Evolutionary conservation across 2,113 vertebrate species (phyloP), one percentile per base, ranked within the genome.

Genomic region (Odontesthes bonariensis): DNA sequence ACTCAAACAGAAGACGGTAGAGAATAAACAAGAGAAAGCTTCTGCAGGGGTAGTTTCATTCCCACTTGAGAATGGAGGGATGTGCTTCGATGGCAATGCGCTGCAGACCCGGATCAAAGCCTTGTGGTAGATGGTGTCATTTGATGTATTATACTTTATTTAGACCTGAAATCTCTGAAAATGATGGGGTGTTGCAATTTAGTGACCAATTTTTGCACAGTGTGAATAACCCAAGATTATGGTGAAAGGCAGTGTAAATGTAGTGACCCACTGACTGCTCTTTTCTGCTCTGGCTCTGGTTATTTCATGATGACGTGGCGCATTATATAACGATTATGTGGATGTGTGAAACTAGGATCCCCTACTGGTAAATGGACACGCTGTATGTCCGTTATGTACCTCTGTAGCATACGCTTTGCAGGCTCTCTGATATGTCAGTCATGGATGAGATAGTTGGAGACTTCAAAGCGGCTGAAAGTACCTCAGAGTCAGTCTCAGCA

Each of bases 391-490:
- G 3, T 19, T 38, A 38, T 69, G 75, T 69, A 79, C 60, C 49
- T 27, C 32, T 65, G 76, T 70, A 68, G 68, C 51, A 8, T 64
- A 72, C 60, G 73, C 69, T 72, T 72, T 72, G 70, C 62, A 52
- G 63, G 51, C 77, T 58, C 75, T 74, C 81, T 80, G 76, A 88
- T 86, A 86, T 83, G 82, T 73, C 83, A 90, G 84, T 90, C 83
- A 84, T 75, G 82, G 73, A 65, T 75, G 79, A 86, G 86, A 82
- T 76, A 77, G 74, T 83, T 76, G 33, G 72, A 75, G 73, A 89
- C 90, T 91, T 93, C 82, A 93, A 91, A 93, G 87, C 86, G 82
- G 60, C 61, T 72, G 63, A 71, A 85, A 91, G 88, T 86, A 88
- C 85, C 84, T 91, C 79, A 73, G 77, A 91, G 82, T 83, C 86